Evolutionary conservation across 2,113 vertebrate genomes (phyloP).

Genomic region (Lepisosteus osseus): DNA sequence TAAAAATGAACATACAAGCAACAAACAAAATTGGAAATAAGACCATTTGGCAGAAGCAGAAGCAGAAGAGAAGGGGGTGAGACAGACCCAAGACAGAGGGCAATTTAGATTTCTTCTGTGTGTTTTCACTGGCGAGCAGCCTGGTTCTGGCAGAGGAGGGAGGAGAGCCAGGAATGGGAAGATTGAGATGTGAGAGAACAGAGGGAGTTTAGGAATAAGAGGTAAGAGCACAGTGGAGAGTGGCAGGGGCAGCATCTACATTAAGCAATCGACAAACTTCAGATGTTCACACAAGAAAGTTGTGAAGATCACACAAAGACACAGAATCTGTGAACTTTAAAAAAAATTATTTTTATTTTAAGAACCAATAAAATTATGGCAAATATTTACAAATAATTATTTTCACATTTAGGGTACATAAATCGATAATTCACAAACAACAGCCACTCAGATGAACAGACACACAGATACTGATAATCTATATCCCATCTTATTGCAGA

Average conservation of each 20-base stretch:
- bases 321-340: slow-evolving; percentile 75
- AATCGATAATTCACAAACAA: slow-evolving; percentile 94
- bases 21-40: no score
- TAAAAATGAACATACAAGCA: no score
- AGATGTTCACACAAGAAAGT: no score
- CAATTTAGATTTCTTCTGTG: no score
- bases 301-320: slow-evolving; percentile 25
- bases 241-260: no score
- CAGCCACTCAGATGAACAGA: slow-evolving; percentile 95
- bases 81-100: no score
- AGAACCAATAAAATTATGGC: slow-evolving; percentile 99
- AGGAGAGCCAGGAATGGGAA: slow-evolving; percentile 19
- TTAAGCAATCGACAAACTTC: no score
- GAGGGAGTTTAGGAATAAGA: not conserved
- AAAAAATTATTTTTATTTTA: slow-evolving; percentile 99
- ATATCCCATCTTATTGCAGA: slow-evolving; percentile 81
- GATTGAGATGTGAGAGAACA: not conserved
- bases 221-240: no score
- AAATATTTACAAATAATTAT: slow-evolving; percentile 99
- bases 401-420: slow-evolving; percentile 98
- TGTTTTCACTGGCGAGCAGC: slow-evolving; percentile 20
- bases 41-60: no score
- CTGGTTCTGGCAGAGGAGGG: not conserved
- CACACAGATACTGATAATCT: slow-evolving; percentile 86
- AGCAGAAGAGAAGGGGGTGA: no score